Evolutionary conservation across 2,888 invertebrate species (phyloP), one percentile per base, ranked within the genome.

Genomic region (Beris morrisii): DNA sequence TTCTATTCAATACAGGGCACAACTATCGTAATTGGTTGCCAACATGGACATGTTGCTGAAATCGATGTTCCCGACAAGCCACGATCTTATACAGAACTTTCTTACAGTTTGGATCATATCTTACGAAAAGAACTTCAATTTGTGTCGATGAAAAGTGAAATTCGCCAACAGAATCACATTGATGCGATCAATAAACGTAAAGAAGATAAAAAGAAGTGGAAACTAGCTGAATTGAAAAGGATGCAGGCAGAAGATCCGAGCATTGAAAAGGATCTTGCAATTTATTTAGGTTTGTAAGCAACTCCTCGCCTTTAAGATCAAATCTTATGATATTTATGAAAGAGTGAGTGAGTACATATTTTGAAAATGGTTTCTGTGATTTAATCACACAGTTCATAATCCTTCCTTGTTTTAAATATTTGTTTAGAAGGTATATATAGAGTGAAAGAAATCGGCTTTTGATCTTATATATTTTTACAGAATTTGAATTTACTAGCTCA

Each of bases 171-270:
- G 57, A 76, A 86, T n/a, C 83, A 85, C 69, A 81, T 86, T 2
- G 79, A 80, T 56, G 84, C 84, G 67, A 84, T 84, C 31, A 84
- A 86, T 71, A 74, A 74, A 31, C 77, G 80, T 71, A 84, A 86
- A 77, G 76, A 82, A 63, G 76, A 79, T 72, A 83, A 87, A 78
- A 43, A 84, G 65, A 71, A 82, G 73, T 74, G 81, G 73, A 83
- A 87, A 77, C 68, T 82, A 48, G 82, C 82, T 12, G 86, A 89
- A 76, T 79, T 91, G 72, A 84, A 86, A 73, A 82, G 81, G 69
- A 71, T 87, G 1, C 82, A 80, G 71, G 78, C 77, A 53, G 83
- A 84, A 4, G 86, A 86, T 79, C 86, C 86, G 0, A 85, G 84
- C 0, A 71, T 87, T 28, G 84, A 85, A 69, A 83, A 87, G 15